Conservation (phyloP, 92 coral and sea anemone species). For the Epizoanthus scotinus region DNA sequence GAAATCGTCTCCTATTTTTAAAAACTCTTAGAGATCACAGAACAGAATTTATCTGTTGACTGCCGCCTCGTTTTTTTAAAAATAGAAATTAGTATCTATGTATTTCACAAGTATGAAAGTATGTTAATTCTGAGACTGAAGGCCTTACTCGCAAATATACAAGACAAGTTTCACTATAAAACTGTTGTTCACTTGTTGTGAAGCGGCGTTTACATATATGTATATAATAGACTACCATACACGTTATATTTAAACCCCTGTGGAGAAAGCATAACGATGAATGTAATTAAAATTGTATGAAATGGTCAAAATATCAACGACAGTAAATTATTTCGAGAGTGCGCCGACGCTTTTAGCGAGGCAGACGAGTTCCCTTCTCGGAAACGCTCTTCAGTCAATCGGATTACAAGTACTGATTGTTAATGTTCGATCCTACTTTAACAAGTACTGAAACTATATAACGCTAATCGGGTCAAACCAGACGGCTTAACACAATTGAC, state of each 20-base stretch:
- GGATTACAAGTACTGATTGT: neutral
- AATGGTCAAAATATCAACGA: constrained; percentile 18
- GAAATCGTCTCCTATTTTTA: too few relatives aligned
- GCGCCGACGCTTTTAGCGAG: neutral
- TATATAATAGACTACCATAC: too few relatives aligned
- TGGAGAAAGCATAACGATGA: neutral
- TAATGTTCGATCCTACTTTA: neutral
- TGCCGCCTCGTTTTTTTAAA: too few relatives aligned
- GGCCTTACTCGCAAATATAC: too few relatives aligned
- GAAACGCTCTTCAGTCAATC: neutral
- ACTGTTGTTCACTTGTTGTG: too few relatives aligned
- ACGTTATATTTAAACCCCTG: neutral
- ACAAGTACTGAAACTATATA: neutral
- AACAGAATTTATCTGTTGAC: too few relatives aligned
- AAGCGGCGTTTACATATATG: too few relatives aligned
- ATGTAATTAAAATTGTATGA: constrained; percentile 7
- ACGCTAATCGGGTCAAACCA: neutral
- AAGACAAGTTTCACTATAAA: too few relatives aligned
- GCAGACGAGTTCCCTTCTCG: neutral
- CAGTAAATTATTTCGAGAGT: neutral
- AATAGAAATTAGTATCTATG: too few relatives aligned
- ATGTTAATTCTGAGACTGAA: too few relatives aligned
- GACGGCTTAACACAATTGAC: neutral
- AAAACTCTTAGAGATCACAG: too few relatives aligned
- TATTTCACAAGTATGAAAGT: too few relatives aligned